Percentiles rank a stretch among this genome's conserved stretches.
Evolutionary conservation across 23 tunicate species (phyloP).

Genomic region (Halocynthia roretzi): DNA sequence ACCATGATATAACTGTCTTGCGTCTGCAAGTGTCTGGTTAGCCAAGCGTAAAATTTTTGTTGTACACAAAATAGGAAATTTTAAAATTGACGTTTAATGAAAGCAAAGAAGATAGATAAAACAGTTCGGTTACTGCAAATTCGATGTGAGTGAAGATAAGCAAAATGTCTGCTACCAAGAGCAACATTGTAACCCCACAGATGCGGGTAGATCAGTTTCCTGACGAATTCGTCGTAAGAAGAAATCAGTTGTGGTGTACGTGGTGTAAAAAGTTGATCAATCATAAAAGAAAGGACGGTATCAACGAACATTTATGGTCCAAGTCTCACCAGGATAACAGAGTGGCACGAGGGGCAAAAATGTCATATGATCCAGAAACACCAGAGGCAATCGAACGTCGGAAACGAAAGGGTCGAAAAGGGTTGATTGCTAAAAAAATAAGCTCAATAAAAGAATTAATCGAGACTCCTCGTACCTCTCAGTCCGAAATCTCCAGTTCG

Average conservation of each 20-base stretch:
- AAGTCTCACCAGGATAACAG: conserved; percentile 32
- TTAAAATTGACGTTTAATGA: no score
- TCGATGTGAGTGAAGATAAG: no score
- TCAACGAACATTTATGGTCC: conserved; percentile 30
- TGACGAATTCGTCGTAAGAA: conserved; percentile 32
- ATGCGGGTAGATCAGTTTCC: conserved; percentile 33
- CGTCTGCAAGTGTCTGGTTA: no score
- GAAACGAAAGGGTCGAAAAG: background rate
- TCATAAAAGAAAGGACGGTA: conserved; percentile 30
- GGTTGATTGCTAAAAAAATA: background rate
- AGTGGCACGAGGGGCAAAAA: conserved; percentile 20
- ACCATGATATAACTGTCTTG: no score
- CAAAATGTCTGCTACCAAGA: no score
- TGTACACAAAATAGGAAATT: no score
- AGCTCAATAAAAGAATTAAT: background rate
- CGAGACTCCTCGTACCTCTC: background rate
- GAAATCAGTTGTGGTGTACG: conserved; percentile 28
- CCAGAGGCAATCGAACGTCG: background rate
- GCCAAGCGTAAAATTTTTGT: no score
- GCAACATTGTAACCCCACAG: conserved; percentile 3
- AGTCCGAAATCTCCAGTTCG: background rate
- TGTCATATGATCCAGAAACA: conserved; percentile 23
- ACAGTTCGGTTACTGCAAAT: no score
- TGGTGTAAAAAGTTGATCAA: conserved; percentile 40
- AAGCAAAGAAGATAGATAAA: no score